These are phyloP conservation scores for Bombus pyrosoma DNA, from an alignment of 1,140 invertebrate species.

Conservation along the genomic window DNA sequence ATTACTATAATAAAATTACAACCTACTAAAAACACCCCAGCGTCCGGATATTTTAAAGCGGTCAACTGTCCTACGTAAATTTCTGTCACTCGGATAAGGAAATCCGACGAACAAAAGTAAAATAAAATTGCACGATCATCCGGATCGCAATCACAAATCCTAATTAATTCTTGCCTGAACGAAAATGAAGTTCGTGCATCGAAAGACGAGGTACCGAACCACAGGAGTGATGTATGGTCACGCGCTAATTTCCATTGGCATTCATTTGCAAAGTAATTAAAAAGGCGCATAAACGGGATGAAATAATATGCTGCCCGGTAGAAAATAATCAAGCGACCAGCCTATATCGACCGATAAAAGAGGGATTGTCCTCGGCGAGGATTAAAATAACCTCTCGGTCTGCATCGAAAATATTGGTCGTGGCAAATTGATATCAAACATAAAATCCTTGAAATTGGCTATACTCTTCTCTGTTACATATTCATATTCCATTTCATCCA, in stretches of 20 bases:
- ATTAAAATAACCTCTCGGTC: slow-evolving; percentile 54
- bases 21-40: too few species aligned
- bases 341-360: slow-evolving; percentile 43
- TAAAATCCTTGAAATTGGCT: slow-evolving; percentile 58
- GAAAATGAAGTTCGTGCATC: neutral
- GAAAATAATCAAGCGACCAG: slow-evolving; percentile 40
- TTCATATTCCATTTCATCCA: slow-evolving; percentile 34
- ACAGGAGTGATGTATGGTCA: neutral
- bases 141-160: neutral
- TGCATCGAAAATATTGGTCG: slow-evolving; percentile 60
- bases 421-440: slow-evolving; percentile 62
- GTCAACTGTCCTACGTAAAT: too few species aligned
- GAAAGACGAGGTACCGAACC: neutral
- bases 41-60: neutral
- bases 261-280: slow-evolving; percentile 50
- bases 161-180: neutral
- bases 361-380: slow-evolving; percentile 24
- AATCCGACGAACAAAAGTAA: neutral
- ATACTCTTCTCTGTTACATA: slow-evolving; percentile 58
- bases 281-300: slow-evolving; percentile 28
- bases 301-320: slow-evolving; percentile 21
- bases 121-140: neutral
- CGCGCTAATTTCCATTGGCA: slow-evolving; percentile 26
- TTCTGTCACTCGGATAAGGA: too few species aligned
- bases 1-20: neutral